phyloP scores from a whole-genome alignment of 1,140 invertebrate species.

The Drosophila gunungcola region DNA sequence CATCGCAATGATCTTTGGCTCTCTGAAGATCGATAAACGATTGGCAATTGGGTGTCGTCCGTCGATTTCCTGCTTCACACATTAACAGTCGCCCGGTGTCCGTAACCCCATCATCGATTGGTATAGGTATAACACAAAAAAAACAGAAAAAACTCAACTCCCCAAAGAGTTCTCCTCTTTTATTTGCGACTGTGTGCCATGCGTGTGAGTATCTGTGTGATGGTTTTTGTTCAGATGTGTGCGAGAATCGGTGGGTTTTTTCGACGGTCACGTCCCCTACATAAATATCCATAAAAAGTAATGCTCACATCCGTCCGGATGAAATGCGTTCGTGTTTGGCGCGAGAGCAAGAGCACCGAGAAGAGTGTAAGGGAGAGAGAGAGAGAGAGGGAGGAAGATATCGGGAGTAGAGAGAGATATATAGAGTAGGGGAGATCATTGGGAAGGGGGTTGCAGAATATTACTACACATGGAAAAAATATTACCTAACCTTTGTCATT shows the following conservation, averaged over 20 bases:
- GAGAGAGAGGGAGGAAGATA: background rate
- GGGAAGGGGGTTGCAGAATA: background rate
- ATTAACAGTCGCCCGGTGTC: constrained; percentile 47
- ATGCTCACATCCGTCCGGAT: constrained; percentile 80
- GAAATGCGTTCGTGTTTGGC: constrained; percentile 61
- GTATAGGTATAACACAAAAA: background rate
- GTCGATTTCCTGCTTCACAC: constrained; percentile 43
- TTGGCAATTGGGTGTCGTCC: constrained; percentile 14
- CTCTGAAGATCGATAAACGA: constrained; percentile 31
- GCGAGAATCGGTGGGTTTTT: constrained; percentile 11
- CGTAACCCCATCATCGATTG: constrained; percentile 13
- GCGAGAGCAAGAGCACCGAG: constrained; percentile 19
- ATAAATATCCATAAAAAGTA: constrained; percentile 81
- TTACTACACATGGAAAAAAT: background rate
- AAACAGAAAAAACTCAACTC: background rate
- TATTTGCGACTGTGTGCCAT: background rate
- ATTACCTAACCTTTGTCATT: no score
- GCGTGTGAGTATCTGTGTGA: background rate
- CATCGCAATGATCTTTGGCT: constrained; percentile 16
- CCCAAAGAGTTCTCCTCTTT: constrained; percentile 29
- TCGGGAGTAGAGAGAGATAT: background rate
- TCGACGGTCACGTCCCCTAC: constrained; percentile 74
- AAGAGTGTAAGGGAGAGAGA: background rate
- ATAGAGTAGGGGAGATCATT: background rate
- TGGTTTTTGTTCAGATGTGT: background rate